Percentiles rank a stretch among this genome's conserved stretches.
Evolutionary conservation across 2,113 vertebrate genomes (phyloP).

Genomic region (Neolamprologus modestus): DNA sequence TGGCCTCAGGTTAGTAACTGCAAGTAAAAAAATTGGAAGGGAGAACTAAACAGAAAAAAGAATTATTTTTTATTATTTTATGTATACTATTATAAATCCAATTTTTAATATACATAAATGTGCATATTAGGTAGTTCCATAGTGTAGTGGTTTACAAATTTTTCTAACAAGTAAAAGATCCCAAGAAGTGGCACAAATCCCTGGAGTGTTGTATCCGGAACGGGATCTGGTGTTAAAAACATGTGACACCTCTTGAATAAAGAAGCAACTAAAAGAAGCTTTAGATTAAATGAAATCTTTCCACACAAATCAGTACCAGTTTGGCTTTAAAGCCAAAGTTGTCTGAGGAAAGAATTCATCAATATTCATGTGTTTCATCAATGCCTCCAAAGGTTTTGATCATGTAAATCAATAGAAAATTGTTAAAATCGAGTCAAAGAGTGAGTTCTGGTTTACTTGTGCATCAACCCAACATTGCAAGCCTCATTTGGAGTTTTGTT

Average conservation of each 20-base stretch:
- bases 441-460: neutral
- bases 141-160: neutral
- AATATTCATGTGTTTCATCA: neutral
- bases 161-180: neutral
- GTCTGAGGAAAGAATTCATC: neutral
- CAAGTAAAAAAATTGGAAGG: neutral
- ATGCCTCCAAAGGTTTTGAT: neutral
- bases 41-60: neutral
- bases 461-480: neutral
- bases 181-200: neutral
- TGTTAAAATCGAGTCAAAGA: neutral
- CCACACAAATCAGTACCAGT: neutral
- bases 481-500: neutral
- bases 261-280: neutral
- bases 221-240: neutral
- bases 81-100: neutral
- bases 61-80: neutral
- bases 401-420: neutral
- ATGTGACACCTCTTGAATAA: neutral
- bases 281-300: neutral
- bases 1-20: neutral
- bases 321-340: neutral
- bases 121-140: neutral
- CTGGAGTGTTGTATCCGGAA: neutral
- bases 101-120: neutral